Base-by-base conservation (phyloP, 2,113 vertebrate species). In the Bolborhynchus lineola region DNA sequence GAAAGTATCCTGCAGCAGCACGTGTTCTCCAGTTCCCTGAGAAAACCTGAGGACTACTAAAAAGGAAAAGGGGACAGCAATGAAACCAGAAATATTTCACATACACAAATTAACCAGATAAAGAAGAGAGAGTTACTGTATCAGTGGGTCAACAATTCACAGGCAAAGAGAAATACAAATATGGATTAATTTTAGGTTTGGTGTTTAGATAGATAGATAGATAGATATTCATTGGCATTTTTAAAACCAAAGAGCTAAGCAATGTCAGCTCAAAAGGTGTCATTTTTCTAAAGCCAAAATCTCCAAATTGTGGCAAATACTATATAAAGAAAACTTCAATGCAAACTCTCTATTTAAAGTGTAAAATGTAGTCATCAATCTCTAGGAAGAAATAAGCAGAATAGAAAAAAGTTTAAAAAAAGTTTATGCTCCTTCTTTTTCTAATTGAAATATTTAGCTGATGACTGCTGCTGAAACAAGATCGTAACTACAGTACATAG, bases 31-130 rank as follows among this genome's bases (percentile, higher is more conserved):
- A 64, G 46, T 65, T 84, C 64, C 65, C 49, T 84, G 69, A 91
- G 53, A 97, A 96, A 95, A 96, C 29, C 77, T 92, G 60, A 65
- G 77, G 85, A 46, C 57, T 52, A 50, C 57, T 88, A 64, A 70
- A 1, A 7, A 88, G 63, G 35, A 72, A 81, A 92, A 88, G 8
- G 18, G 46, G 37, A 55, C 64, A 88, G 47, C 25, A 59, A 26
- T 13, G 47, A 95, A 91, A 71, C 15, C 33, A 88, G 84, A 93
- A 93, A 71, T 42, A 76, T 78, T 86, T 82, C 46, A 49, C 29
- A 42, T 5, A 47, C 9, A 68, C 5, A 28, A 53, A 93, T 57
- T 50, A 95, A 14, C 11, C 20, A 87, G 50, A 69, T 72, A 39
- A 82, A 88, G 33, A 69, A 29, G 39, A 92, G 5, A 57, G 2